Evolutionary conservation across 2,113 vertebrate genomes (phyloP), one percentile per base, ranked within the genome.

Genomic region (Heterotilapia buettikoferi): DNA sequence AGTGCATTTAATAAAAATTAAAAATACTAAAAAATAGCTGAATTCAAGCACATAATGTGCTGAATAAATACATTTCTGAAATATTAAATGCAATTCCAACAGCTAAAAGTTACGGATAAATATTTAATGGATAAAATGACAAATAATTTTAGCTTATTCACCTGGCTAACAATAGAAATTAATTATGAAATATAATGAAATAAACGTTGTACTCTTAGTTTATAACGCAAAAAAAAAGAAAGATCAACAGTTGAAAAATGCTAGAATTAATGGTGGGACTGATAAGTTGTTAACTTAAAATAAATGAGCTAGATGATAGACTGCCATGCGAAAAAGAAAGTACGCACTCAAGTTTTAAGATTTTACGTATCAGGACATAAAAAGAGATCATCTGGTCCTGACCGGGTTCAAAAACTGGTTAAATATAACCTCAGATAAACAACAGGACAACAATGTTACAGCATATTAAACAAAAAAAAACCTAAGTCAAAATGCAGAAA

Each of bases 321-420:
- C 21, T 73, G 38, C 45, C 8, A 1, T 73, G 13, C 0, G 9
- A 73, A 73, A 73, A 29, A 47, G 21, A 47, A 73, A 73, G 21
- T 10, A 47, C 6, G 0, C 68, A 29, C 4, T 73, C 8, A 11
- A 73, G 9, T 18, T 45, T 24, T 0, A 45, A 0, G 13, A 4
- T 47, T 73, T 73, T 45, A 16, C 1, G 0, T 47, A 29, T 19
- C 9, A 29, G 40, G 40, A 29, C 14, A 76, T 19, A 76, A 76
- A 29, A 47, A 73, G 13, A 73, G 24, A 47, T 47, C 6, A 29
- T 29, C 68, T 29, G 2, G 40, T 47, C 0, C 24, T 47, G 29
- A 76, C 18, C 24, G 19, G 9, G 40, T 29, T 47, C 14, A 47
- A 47, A 76, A 76, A 19, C 2, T 18, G 24, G 43, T 26, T 76